Percentiles rank a stretch among this genome's conserved stretches.
Conservation (phyloP, 2,113 vertebrate genomes). For the Lophura nycthemera region DNA sequence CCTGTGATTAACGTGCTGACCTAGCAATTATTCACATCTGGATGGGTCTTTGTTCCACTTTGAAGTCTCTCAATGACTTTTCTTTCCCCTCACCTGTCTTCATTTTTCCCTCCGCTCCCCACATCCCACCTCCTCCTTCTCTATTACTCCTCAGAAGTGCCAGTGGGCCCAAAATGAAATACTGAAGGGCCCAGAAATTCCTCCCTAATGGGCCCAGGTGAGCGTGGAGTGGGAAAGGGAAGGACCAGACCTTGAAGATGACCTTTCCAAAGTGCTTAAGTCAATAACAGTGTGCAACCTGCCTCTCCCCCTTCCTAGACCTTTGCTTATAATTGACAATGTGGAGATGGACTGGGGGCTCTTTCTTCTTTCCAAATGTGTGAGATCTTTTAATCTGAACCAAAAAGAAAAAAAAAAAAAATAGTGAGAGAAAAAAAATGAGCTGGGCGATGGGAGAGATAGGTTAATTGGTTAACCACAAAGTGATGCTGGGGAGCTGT, state of each 20-base stretch:
- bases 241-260: slow-evolving; percentile 60
- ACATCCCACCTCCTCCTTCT: slow-evolving; percentile 32
- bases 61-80: slow-evolving; percentile 73
- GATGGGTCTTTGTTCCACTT: slow-evolving; percentile 65
- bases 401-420: not conserved
- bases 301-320: not conserved
- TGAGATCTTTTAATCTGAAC: slow-evolving; percentile 55
- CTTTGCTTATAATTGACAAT: slow-evolving; percentile 54
- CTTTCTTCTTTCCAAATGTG: slow-evolving; percentile 29
- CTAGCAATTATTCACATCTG: slow-evolving; percentile 79
- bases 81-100: slow-evolving; percentile 62
- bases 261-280: slow-evolving; percentile 63
- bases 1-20: slow-evolving; percentile 75
- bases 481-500: not conserved
- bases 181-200: slow-evolving; percentile 49
- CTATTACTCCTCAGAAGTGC: slow-evolving; percentile 56
- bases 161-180: slow-evolving; percentile 51
- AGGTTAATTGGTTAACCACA: not conserved
- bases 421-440: rapidly evolving
- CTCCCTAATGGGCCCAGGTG: slow-evolving; percentile 74
- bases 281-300: slow-evolving; percentile 54
- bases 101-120: not conserved
- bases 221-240: slow-evolving; percentile 36
- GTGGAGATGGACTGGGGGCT: slow-evolving; percentile 54
- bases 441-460: not conserved